phyloP scores from a whole-genome alignment of 2,113 vertebrate species.

The Nerophis ophidion region DNA sequence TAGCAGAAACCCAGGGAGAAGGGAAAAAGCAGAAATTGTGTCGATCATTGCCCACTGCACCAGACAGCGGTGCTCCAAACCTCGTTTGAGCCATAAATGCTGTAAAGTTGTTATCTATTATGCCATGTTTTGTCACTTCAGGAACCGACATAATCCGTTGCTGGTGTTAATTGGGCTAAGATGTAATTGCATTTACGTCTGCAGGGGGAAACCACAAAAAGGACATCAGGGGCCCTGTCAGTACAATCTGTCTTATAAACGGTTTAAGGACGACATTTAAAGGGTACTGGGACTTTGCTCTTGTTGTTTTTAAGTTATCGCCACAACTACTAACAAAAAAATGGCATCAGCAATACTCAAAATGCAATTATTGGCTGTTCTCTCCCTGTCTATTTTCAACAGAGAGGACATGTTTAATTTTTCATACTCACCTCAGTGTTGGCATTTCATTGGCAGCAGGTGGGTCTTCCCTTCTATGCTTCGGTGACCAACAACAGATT shows the following conservation, averaged over 20 bases:
- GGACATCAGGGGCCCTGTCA: neutral
- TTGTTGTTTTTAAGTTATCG: neutral
- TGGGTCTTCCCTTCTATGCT: neutral
- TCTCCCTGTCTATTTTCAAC: conserved; percentile 5
- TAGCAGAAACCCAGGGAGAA: neutral
- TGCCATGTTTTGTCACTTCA: neutral
- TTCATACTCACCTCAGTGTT: conserved; percentile 43
- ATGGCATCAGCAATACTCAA: conserved; percentile 24
- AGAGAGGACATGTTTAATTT: conserved; percentile 48
- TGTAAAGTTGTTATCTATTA: neutral
- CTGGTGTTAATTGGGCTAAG: neutral
- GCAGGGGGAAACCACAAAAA: neutral
- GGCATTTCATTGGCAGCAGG: conserved; percentile 39
- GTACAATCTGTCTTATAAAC: neutral
- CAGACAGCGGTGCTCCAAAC: neutral
- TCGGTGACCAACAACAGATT: neutral
- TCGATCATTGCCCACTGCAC: neutral
- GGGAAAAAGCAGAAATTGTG: neutral
- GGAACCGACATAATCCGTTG: neutral
- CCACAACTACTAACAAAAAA: conserved; percentile 35
- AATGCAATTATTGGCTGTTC: conserved; percentile 11
- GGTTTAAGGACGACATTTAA: neutral
- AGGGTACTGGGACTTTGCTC: neutral
- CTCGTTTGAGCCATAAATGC: neutral
- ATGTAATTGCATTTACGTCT: neutral